A percentile compares a stretch with the other conserved stretches of the same genome.
Conservation (phyloP, 1,140 invertebrate species). For the Bathynomus jamesi region DNA sequence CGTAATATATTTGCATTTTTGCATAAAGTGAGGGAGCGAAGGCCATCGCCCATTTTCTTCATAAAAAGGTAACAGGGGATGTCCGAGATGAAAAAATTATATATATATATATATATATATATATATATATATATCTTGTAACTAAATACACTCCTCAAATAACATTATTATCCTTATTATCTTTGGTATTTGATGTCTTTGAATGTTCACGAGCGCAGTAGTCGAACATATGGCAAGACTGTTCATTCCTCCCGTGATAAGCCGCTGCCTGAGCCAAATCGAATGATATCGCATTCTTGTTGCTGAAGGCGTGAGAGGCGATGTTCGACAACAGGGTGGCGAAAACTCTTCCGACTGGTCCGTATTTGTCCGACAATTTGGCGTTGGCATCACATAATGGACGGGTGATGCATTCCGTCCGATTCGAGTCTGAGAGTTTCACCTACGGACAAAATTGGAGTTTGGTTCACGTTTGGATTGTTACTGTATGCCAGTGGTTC, state of each 20-base stretch:
- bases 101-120: conserved; percentile 11
- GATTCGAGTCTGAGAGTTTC: background rate
- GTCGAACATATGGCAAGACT: background rate
- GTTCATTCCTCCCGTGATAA: background rate
- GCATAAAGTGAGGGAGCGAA: too few relatives aligned
- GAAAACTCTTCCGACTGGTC: background rate
- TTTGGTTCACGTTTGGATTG: too few relatives aligned
- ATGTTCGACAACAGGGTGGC: background rate
- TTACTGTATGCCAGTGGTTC: too few relatives aligned
- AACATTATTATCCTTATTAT: too few relatives aligned
- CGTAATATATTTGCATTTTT: too few relatives aligned
- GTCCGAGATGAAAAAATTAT: background rate
- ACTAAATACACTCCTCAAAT: too few relatives aligned
- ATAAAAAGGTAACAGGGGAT: too few relatives aligned
- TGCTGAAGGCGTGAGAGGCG: background rate
- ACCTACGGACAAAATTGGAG: too few relatives aligned
- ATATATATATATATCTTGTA: too few relatives aligned
- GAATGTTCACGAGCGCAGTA: background rate
- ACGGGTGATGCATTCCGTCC: background rate
- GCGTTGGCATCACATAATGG: background rate
- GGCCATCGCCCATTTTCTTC: too few relatives aligned
- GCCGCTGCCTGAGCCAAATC: background rate
- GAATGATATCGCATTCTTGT: background rate
- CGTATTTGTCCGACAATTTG: background rate
- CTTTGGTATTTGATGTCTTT: too few relatives aligned